Percentiles rank a stretch among this genome's conserved stretches.
Evolutionary conservation across 2,888 invertebrate genomes (phyloP).

Genomic region (Sesia apiformis): DNA sequence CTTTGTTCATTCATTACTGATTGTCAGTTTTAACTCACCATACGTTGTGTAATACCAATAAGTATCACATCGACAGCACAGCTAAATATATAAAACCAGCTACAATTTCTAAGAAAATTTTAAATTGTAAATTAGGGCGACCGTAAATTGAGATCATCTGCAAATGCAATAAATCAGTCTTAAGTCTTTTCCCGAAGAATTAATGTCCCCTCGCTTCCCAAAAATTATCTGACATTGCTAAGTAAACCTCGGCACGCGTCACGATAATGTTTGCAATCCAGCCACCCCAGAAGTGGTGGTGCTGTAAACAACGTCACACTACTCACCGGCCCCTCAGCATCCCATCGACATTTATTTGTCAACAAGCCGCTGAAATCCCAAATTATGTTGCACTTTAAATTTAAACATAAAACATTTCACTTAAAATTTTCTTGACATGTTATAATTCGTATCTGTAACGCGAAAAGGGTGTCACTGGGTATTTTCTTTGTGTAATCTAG

Average conservation of each 20-base stretch:
- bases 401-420: too few species aligned
- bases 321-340: constrained; percentile 41
- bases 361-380: constrained; percentile 2
- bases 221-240: constrained; percentile 23
- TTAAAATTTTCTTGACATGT: too few species aligned
- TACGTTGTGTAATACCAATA: too few species aligned
- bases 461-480: not conserved
- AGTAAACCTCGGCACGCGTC: constrained; percentile 37
- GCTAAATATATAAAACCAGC: too few species aligned
- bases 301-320: constrained; percentile 10
- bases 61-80: too few species aligned
- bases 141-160: too few species aligned
- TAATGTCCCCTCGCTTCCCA: not conserved
- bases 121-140: too few species aligned
- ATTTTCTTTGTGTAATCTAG: not conserved
- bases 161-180: too few species aligned
- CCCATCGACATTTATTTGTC: constrained; percentile 21
- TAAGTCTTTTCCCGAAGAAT: too few species aligned
- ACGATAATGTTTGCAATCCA: constrained; percentile 15
- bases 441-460: not conserved
- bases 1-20: too few species aligned
- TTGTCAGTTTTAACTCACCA: too few species aligned
- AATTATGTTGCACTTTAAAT: not conserved
- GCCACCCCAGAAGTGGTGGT: constrained; percentile 14
- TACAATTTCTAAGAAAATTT: too few species aligned